A percentile compares a stretch with the other conserved stretches of the same genome.
These are phyloP conservation scores for Scelioninae gen. 1 DNA, from an alignment of 2,888 invertebrate species.

Conservation along the genomic window DNA sequence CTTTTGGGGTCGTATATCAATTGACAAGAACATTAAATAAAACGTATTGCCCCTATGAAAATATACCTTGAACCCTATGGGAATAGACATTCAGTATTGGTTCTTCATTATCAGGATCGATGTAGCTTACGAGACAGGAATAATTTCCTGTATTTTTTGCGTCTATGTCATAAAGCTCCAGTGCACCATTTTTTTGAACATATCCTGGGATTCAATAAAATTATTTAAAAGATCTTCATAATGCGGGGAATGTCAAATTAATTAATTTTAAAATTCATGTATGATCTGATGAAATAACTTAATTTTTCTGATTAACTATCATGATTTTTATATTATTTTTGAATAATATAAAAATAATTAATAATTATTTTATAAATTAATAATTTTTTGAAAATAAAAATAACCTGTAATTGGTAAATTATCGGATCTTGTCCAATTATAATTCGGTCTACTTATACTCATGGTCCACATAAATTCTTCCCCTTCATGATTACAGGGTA, in stretches of 20 bases:
- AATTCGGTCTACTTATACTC: too few relatives aligned
- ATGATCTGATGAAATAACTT: too few relatives aligned
- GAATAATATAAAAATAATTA: too few relatives aligned
- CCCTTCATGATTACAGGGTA: slow-evolving; percentile 76
- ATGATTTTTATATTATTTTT: too few relatives aligned
- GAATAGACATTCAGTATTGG: slow-evolving; percentile 74
- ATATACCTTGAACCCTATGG: slow-evolving; percentile 75
- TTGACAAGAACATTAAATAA: slow-evolving; percentile 36
- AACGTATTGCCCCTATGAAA: slow-evolving; percentile 38
- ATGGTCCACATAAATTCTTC: slow-evolving; percentile 76
- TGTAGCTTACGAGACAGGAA: slow-evolving; percentile 76
- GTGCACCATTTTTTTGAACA: slow-evolving; percentile 75
- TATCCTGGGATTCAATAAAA: slow-evolving; percentile 70
- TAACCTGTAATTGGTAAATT: too few relatives aligned
- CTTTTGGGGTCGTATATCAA: slow-evolving; percentile 9
- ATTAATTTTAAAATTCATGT: too few relatives aligned
- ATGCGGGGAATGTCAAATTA: too few relatives aligned
- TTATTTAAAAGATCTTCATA: background rate
- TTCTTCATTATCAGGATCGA: slow-evolving; percentile 78
- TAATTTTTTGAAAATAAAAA: too few relatives aligned
- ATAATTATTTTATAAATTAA: too few relatives aligned
- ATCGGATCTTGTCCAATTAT: too few relatives aligned
- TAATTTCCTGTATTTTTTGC: slow-evolving; percentile 78
- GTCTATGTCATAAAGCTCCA: slow-evolving; percentile 76
- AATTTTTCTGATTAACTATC: too few relatives aligned